Base-by-base conservation (phyloP, 2,113 vertebrate genomes). In the Neogobius melanostomus region DNA sequence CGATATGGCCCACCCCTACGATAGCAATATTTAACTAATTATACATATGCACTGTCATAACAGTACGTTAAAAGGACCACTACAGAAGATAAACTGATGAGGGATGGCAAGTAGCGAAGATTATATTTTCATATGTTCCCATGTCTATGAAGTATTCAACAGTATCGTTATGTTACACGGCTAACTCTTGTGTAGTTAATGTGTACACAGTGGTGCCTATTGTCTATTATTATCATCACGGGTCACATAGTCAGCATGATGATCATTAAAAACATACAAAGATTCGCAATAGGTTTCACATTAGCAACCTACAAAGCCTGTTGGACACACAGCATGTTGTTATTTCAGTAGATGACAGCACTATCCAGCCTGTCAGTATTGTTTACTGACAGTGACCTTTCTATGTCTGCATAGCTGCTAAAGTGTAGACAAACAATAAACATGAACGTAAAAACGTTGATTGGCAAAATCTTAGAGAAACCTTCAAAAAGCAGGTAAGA, bases 321-420 rank as follows among this genome's bases (percentile, higher is more conserved):
- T 51, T 51, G 15, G 46, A 51, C 28, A 36, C 28, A 36, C 28
- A 51, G 11, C 2, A 14, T 51, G 49, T 14, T 51, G 49, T 14
- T 15, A 14, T 14, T 11, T 14, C 6, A 51, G 49, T 51, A 15
- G 15, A 11, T 11, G 49, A 51, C 28, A 36, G 28, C 28, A 4
- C 49, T 14, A 6, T 15, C 8, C 4, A 44, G 11, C 12, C 47
- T 43, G 61, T 50, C 17, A 28, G 63, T 46, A 63, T 66, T 61
- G 66, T 79, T 60, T 28, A 43, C 17, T 63, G 61, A 21, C 53
- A 53, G 56, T 81, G 77, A 88, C 87, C 83, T 85, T 77, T 80
- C 48, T 8, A 49, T 28, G 5, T 21, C 28, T 43, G 42, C 45
- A 11, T 16, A 11, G 47, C 71, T 71, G 17, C 56, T 47, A 16